Evolutionary conservation across 2,113 vertebrate genomes (phyloP), one percentile per base, ranked within the genome.

Genomic region (Dicrurus megarhynchus): DNA sequence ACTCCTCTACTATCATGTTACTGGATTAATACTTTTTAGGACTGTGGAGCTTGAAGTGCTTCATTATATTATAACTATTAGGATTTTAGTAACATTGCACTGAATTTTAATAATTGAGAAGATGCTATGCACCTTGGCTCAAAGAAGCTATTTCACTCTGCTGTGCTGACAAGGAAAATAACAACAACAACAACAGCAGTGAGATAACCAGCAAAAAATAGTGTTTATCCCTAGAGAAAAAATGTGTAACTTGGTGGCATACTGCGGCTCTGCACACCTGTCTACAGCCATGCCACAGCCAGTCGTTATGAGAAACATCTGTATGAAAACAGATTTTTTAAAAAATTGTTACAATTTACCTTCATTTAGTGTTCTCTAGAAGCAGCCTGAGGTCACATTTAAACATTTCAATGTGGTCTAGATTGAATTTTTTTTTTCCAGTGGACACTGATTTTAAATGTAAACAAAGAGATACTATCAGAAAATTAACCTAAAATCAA

Each of bases 271-370:
- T 92, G 26, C 22, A 16, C 90, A 95, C 78, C 88, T 95, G 75
- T 84, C 68, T 82, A 24, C 41, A 89, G 39, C 61, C 73, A 32
- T 10, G 11, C 35, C 69, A 52, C 28, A 88, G 33, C 50, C 42
- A 90, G 71, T 59, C 22, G 32, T 93, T 93, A 89, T 91, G 75
- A 92, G 68, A 90, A 96, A 95, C 86, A 93, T 76, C 67, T 93
- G 65, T 77, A 88, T 79, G 49, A 81, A 94, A 91, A 42, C 78
- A 97, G 85, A 89, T 95, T 94, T 95, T 93, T 93, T 78, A 64
- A 68, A 69, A 91, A 95, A 52, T 23, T 41, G 15, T 91, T 94
- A 80, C 16, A 81, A 89, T 89, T 87, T 90, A 39, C 91, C 61
- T 77, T 83, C 33, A 52, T 84, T 87, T 81, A 80, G 23, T 52